Conservation (phyloP, 2,888 invertebrate species). For the Conus canariensis region DNA sequence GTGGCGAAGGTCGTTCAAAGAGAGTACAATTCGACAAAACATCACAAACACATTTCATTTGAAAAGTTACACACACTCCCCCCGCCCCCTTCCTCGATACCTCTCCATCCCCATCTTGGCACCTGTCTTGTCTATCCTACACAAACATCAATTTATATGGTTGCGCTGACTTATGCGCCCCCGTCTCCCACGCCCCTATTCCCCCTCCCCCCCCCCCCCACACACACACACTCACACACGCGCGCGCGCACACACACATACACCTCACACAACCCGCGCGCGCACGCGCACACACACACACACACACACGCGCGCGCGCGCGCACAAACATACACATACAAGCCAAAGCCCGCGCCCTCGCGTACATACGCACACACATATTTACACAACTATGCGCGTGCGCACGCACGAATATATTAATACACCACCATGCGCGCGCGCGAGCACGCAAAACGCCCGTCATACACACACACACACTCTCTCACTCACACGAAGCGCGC, state of each 20-base stretch:
- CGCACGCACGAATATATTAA: background rate
- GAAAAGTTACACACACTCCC: too few species aligned
- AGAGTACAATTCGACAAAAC: too few species aligned
- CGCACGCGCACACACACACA: background rate
- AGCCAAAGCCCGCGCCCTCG: background rate
- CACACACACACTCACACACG: background rate
- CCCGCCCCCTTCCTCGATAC: too few species aligned
- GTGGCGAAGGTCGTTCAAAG: too few species aligned
- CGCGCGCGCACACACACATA: background rate
- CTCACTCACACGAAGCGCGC: too few species aligned
- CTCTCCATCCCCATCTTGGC: too few species aligned
- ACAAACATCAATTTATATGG: too few species aligned
- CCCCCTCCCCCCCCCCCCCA: background rate
- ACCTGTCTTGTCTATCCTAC: too few species aligned
- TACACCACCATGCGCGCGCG: too few species aligned
- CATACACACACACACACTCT: background rate
- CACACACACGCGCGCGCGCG: background rate
- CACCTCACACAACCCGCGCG: background rate
- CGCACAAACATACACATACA: background rate
- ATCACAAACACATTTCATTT: too few species aligned
- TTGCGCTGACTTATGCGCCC: background rate
- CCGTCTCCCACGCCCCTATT: background rate
- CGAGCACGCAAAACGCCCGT: too few species aligned
- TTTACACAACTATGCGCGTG: background rate
- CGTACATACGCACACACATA: background rate